Percentiles rank a stretch among this genome's conserved stretches.
Conservation (phyloP, 2,797 vertebrate genomes). For the Anguilla marmorata region DNA sequence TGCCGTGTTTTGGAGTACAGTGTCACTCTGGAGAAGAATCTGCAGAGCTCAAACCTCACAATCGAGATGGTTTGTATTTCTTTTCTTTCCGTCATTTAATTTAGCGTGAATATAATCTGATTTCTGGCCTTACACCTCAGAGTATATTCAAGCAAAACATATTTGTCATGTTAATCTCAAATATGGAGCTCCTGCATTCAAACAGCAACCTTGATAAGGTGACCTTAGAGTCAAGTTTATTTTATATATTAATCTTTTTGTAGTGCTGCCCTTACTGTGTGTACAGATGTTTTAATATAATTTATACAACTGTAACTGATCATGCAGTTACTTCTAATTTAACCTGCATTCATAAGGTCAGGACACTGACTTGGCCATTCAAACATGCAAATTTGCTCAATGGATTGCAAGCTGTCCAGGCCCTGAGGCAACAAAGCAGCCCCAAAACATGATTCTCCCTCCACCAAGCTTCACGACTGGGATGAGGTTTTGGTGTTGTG, state of each 20-base stretch:
- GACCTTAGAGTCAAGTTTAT: no score
- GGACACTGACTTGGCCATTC: no score
- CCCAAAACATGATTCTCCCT: no score
- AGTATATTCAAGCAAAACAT: background rate
- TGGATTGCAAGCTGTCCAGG: no score
- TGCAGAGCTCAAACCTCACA: slow-evolving; percentile 30
- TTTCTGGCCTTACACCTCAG: background rate
- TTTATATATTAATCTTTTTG: no score
- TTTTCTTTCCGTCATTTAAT: background rate
- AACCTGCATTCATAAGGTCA: no score
- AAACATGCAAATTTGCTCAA: no score
- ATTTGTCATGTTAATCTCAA: background rate
- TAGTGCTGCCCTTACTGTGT: background rate
- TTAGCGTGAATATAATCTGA: background rate
- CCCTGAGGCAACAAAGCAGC: no score
- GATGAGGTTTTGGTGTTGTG: no score
- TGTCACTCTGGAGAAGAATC: slow-evolving; percentile 35
- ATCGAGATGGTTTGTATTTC: slow-evolving; percentile 54
- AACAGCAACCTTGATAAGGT: background rate
- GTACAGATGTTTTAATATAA: background rate
- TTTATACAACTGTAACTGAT: background rate
- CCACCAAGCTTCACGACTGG: no score
- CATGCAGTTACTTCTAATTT: no score
- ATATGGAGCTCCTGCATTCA: background rate
- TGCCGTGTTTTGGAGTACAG: slow-evolving; percentile 1